Base-by-base conservation (phyloP, 1,140 invertebrate species). In the Pteromalus puparum region DNA sequence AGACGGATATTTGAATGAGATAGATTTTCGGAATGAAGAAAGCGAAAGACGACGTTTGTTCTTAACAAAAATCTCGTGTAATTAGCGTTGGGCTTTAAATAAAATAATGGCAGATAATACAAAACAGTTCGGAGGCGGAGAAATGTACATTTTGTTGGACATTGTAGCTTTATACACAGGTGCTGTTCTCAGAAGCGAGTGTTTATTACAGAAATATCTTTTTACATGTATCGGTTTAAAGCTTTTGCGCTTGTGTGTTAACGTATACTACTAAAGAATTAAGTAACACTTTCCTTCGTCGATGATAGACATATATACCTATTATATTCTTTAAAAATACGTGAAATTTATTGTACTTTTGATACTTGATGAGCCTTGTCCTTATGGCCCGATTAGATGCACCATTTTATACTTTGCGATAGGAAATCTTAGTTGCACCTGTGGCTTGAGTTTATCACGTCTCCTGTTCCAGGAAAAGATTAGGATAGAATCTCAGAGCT, bases 401-500 rank as follows among this genome's bases (percentile, higher is more conserved):
- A 84, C 70, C 68, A 73, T 74, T 42, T 61, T 42, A 74, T 26
- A 12, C 24, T 76, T 76, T 53, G 74, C 5, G 34, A 6, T 80
- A 78, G 53, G 72, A 84, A 84, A 80, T 84, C 53, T 67, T 21
- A 81, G 38, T 81, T 79, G 67, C 13, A 48, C 13, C 0, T 15
- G 13, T 70, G 15, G 18, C 53, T 70, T 67, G 65, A 5, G 15
- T 30, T 86, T 86, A 88, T 90, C 89, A 93, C 80, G 86, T 83
- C 79, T 90, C 87, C 77, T 87, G 61, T 86, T 90, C 88, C 84
- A 97, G 91, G 93, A 99, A 97, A 65, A 95, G 92, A 95, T 99
- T 99, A 1, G 97, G 96, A 94, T 97, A 99, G 93, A 99, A 99
- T 88, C 96, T 94, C 38, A 99, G 92, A 65, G 98, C 98, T 94